A percentile compares a stretch with the other conserved stretches of the same genome.
These are phyloP conservation scores for Watsonalla cultraria DNA, from an alignment of 2,888 invertebrate genomes.

Conservation along the genomic window DNA sequence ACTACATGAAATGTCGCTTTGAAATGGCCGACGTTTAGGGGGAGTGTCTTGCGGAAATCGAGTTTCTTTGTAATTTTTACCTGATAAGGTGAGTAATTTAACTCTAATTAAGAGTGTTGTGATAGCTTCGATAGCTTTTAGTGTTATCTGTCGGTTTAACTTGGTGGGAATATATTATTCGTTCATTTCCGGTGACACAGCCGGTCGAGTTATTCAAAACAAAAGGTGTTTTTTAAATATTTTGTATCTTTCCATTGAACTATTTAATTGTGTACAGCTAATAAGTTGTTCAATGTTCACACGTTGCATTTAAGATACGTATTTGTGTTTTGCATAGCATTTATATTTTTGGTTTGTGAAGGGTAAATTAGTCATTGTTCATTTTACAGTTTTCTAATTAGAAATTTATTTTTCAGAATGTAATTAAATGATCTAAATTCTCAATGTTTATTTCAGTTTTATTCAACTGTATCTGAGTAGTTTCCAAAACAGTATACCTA, in stretches of 20 bases:
- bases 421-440: too few species aligned
- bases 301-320: background rate
- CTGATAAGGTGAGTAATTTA: conserved; percentile 46
- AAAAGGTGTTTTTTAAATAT: conserved; percentile 53
- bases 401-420: conserved; percentile 13
- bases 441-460: too few species aligned
- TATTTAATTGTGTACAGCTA: background rate
- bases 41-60: conserved; percentile 70
- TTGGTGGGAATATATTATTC: conserved; percentile 13
- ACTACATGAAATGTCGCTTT: conserved; percentile 56
- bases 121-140: conserved; percentile 6
- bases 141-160: background rate
- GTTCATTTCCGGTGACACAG: conserved; percentile 59
- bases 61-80: conserved; percentile 54
- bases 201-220: conserved; percentile 73
- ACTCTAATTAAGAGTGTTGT: conserved; percentile 14
- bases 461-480: conserved; percentile 13
- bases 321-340: conserved; percentile 1
- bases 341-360: background rate
- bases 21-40: conserved; percentile 78
- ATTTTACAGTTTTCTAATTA: conserved; percentile 25
- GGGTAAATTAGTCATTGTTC: conserved; percentile 2
- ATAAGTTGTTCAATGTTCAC: background rate
- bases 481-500: conserved; percentile 22
- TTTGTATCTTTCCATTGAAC: conserved; percentile 25